Evolutionary conservation across 2,113 vertebrate species (phyloP), one percentile per base, ranked within the genome.

Genomic region (Andinoacara biseriatus): DNA sequence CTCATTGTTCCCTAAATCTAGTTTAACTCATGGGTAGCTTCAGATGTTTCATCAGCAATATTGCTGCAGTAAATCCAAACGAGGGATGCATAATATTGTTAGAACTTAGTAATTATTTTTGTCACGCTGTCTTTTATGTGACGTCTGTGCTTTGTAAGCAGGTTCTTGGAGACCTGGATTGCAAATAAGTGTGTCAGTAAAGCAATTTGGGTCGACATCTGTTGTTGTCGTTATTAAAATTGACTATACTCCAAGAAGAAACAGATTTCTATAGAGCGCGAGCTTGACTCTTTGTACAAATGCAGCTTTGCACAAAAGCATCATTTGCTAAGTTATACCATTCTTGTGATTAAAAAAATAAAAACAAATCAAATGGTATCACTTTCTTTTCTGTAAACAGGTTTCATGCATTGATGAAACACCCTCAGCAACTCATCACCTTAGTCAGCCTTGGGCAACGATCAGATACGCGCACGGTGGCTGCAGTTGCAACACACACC

Each of bases 11-110:
- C 38, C 38, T 67, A 58, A 83, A 52, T 56, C 69, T 38, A 13
- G 15, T 43, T 62, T 89, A 83, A 90, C 59, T 86, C 82, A 83
- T 46, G 7, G 17, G 9, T 46, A 83, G 31, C 20, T 65, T 80
- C 35, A 69, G 11, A 2, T 54, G 24, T 62, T 54, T 58, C n/a
- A 43, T 77, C 17, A 26, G 46, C 62, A 82, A 17, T 33, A 15
- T 59, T 4, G 35, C 58, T 63, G 11, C 26, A 72, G 17, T 72
- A 72, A 60, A 43, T 60, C 29, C 43, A n/a, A n/a, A 13, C 2
- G 5, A n/a, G 4, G 13, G 22, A n/a, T 61, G 67, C 5, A 35
- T 24, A 26, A 26, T 38, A 40, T 9, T 0, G 0, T 49, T 69
- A 29, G 40, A 11, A 18, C 40, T 18, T 49, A 24, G 15, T 69